phyloP scores from a whole-genome alignment of 2,797 vertebrate genomes.

The Acrossocheilus wenchowensis region DNA sequence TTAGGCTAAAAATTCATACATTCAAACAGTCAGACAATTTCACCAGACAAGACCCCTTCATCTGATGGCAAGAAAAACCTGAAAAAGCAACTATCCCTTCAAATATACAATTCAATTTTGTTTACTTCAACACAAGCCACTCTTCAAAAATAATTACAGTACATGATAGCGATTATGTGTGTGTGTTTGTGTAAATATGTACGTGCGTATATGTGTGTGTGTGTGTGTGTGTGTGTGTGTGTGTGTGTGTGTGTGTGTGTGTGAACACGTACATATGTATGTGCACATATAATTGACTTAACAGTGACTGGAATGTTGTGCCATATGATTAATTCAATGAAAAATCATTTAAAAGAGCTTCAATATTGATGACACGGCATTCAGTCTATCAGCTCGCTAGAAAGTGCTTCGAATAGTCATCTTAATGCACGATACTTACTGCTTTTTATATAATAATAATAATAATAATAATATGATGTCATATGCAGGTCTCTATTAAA shows the following conservation, averaged over 20 bases:
- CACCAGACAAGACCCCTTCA: constrained; percentile 50
- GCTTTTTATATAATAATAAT: constrained; percentile 39
- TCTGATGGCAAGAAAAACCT: constrained; percentile 56
- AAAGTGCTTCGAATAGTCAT: constrained; percentile 64
- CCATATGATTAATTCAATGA: constrained; percentile 58
- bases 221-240: constrained; percentile 22
- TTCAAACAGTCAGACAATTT: constrained; percentile 53
- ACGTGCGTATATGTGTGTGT: neutral
- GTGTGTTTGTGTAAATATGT: constrained; percentile 35
- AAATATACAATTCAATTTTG: constrained; percentile 26
- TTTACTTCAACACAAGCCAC: constrained; percentile 49
- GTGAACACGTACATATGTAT: neutral
- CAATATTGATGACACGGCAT: constrained; percentile 56
- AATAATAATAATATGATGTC: constrained; percentile 54
- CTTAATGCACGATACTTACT: constrained; percentile 57
- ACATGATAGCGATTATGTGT: constrained; percentile 53
- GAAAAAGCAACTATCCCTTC: constrained; percentile 52
- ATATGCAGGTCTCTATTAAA: constrained; percentile 56
- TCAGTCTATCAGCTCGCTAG: constrained; percentile 58
- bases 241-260: constrained; percentile 21
- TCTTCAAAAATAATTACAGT: constrained; percentile 62
- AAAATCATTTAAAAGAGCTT: constrained; percentile 56
- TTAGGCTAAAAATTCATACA: constrained; percentile 59
- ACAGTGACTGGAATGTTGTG: constrained; percentile 65
- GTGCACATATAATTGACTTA: constrained; percentile 54